Evolutionary conservation across 2,888 invertebrate species (phyloP).

Genomic region (Eupithecia abbreviata): DNA sequence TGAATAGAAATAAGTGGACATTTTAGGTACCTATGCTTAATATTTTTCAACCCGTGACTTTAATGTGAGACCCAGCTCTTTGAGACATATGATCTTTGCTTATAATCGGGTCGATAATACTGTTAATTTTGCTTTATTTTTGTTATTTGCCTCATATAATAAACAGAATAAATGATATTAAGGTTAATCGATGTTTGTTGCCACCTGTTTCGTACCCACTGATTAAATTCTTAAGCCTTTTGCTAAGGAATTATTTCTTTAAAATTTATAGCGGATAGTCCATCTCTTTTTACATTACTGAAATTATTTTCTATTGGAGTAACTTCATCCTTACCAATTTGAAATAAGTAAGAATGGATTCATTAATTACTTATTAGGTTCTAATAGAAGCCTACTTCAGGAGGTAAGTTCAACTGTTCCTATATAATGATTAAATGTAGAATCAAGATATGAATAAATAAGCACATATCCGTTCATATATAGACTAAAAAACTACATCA

Average conservation of each 20-base stretch:
- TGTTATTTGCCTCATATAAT: background rate
- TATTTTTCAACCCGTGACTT: constrained; percentile 10
- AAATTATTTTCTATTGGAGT: too few species aligned
- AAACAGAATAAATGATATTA: background rate
- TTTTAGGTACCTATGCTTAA: constrained; percentile 8
- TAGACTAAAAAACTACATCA: background rate
- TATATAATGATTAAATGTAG: too few species aligned
- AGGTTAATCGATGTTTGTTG: background rate
- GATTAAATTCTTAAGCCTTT: background rate
- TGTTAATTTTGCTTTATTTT: background rate
- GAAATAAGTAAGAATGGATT: too few species aligned
- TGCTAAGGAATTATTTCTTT: background rate
- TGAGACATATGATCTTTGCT: background rate
- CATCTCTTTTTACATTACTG: too few species aligned
- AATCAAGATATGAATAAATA: background rate
- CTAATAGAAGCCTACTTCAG: too few species aligned
- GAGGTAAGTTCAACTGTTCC: too few species aligned
- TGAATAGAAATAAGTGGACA: constrained; percentile 19
- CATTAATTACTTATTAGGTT: too few species aligned
- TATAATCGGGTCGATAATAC: background rate
- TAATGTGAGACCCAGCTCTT: constrained; percentile 8
- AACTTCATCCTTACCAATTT: too few species aligned
- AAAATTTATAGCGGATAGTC: too few species aligned
- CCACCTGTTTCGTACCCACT: background rate
- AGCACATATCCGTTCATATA: background rate